Evolutionary conservation across 1,140 invertebrate genomes (phyloP).

Genomic region (Sycobia sp.): DNA sequence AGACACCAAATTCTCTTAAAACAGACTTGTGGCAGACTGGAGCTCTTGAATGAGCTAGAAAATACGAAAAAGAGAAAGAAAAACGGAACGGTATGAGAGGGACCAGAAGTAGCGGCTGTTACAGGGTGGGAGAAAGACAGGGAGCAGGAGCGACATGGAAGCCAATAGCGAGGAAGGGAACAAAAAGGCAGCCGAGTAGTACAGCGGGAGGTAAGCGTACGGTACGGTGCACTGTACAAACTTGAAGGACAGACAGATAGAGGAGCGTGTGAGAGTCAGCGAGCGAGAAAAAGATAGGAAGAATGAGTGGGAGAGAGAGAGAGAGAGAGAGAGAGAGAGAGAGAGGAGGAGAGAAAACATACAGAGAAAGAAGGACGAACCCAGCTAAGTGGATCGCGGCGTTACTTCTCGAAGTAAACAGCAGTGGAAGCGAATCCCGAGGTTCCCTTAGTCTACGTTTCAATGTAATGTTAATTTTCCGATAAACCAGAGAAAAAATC

Average conservation of each 20-base stretch:
- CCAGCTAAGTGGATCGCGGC: slow-evolving; percentile 2
- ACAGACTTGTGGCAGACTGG: neutral
- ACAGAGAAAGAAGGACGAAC: neutral
- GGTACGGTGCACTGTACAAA: too few relatives aligned
- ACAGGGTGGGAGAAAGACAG: too few relatives aligned
- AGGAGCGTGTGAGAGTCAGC: too few relatives aligned
- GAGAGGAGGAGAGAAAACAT: too few relatives aligned
- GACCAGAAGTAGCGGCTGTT: too few relatives aligned
- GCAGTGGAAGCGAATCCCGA: neutral
- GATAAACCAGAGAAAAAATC: neutral
- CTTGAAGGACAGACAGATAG: too few relatives aligned
- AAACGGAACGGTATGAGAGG: too few relatives aligned
- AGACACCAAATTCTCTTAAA: neutral
- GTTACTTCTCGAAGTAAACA: slow-evolving; percentile 15
- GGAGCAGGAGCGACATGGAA: slow-evolving; percentile 1
- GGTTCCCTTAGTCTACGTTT: neutral
- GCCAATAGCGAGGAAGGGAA: neutral
- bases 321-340: too few relatives aligned
- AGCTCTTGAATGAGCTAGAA: neutral
- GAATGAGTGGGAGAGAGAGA: too few relatives aligned
- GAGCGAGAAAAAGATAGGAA: too few relatives aligned
- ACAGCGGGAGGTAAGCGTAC: neutral
- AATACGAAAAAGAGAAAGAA: neutral
- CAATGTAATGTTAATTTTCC: slow-evolving; percentile 2
- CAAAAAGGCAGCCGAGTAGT: neutral